Percentiles rank a stretch among this genome's conserved stretches.
These are phyloP conservation scores for Caerostris darwini DNA, from an alignment of 1,140 invertebrate genomes.

Conservation along the genomic window DNA sequence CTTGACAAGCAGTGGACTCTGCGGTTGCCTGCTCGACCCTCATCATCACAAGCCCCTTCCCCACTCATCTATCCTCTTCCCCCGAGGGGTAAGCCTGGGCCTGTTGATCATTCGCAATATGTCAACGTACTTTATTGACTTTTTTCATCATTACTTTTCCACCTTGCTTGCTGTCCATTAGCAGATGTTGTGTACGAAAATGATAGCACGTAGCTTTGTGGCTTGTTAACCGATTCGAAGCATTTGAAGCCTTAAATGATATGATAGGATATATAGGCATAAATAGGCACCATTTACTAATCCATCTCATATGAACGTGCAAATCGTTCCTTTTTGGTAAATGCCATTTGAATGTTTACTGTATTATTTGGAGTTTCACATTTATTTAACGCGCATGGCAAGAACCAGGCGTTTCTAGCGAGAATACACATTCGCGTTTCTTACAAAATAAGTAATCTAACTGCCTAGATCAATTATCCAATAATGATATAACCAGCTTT, in stretches of 20 bases:
- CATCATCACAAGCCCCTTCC: conserved; percentile 28
- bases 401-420: no score
- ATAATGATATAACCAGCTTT: no score
- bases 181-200: conserved; percentile 24
- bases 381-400: no score
- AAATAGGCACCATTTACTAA: no score
- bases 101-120: conserved; percentile 66
- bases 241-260: not conserved
- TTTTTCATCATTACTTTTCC: conserved; percentile 12
- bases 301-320: no score
- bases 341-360: no score
- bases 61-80: not conserved
- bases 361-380: no score
- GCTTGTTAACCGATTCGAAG: not conserved
- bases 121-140: conserved; percentile 28
- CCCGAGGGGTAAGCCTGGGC: not conserved
- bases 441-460: no score
- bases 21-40: conserved; percentile 55
- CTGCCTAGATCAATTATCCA: no score
- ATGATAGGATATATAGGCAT: no score
- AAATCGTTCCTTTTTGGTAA: no score
- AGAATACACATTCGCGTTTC: no score
- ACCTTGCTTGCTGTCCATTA: conserved; percentile 8
- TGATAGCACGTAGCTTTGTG: not conserved
- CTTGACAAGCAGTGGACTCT: conserved; percentile 72